Evolutionary conservation across 1,140 invertebrate species (phyloP).

Genomic region (Tetramorium alpestre): DNA sequence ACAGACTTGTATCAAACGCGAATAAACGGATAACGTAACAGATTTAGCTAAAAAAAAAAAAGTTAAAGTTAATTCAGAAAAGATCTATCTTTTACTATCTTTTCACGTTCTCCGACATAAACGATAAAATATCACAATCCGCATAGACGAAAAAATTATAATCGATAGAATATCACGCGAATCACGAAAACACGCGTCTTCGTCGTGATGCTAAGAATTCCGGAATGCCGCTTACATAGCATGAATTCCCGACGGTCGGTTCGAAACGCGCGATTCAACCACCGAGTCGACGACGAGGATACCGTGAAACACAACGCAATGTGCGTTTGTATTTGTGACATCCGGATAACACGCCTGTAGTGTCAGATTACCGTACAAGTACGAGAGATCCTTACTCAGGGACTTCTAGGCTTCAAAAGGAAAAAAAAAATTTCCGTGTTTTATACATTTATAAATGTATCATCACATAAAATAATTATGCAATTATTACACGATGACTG

Average conservation of each 20-base stretch:
- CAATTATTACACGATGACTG: background rate
- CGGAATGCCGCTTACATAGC: slow-evolving; percentile 45
- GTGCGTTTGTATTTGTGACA: background rate
- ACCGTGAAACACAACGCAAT: background rate
- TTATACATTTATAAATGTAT: background rate
- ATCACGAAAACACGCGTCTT: background rate
- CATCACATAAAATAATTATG: background rate
- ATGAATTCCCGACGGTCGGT: slow-evolving; percentile 30
- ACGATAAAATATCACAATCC: background rate
- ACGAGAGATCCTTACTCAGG: background rate
- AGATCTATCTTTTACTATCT: background rate
- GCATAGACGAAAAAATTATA: background rate
- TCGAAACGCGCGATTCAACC: slow-evolving; percentile 30
- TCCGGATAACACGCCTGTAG: slow-evolving; percentile 1
- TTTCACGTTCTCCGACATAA: background rate
- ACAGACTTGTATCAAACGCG: background rate
- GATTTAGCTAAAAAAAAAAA: background rate
- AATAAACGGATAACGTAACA: background rate
- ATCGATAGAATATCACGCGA: background rate
- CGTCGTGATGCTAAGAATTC: slow-evolving; percentile 23
- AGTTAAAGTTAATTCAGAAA: background rate
- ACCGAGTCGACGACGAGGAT: slow-evolving; percentile 5
- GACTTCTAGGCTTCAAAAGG: background rate
- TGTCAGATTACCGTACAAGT: slow-evolving; percentile 10
- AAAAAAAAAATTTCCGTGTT: background rate